Base-by-base conservation (phyloP, 2,888 invertebrate species). In the Chironomus riparius region DNA sequence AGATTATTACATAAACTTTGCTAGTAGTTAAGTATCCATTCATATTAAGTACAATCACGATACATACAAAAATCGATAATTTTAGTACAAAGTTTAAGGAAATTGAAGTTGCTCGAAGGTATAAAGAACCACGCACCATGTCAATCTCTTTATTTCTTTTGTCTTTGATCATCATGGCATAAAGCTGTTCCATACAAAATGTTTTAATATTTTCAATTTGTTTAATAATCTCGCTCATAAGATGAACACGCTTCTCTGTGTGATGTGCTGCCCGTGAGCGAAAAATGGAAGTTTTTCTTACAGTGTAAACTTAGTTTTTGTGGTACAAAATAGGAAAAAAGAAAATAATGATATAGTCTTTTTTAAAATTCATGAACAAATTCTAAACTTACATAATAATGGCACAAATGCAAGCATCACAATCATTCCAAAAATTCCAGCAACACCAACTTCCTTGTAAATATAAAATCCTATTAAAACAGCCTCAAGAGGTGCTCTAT, bases 181-280 rank as follows among this genome's bases (percentile, higher is more conserved):
- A 94, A 0, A 92, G 91, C 61, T 88, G 88, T 82, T 95, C 95
- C 91, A 94, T 95, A 0, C 92, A 91, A 80, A 93, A 94, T 93
- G 94, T 94, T 82, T 95, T 95, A 78, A 95, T 92, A 0, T 93
- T 91, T 77, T 92, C 89, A 79, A 95, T 92, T 3, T 92, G 93
- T 76, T 89, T 89, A 50, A 95, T 90, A 0, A 94, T 91, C 82
- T 95, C 97, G 81, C 92, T 94, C 94, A 97, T 96, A 0, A 96
- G 83, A 24, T 93, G 86, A 2, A 97, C 91, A 4, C 97, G 85
- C 79, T 93, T 88, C 83, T 97, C 97, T 0, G 96, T 95, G 75
- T 91, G 86, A 47, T 89, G 83, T 0, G 95, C 93, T 0, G 93
- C 92, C 81, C 88, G 87, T 2, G 86, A 84, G 2, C 93, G 88